Conservation (phyloP, 2,888 invertebrate genomes). For the Apomyelois bistriatella region DNA sequence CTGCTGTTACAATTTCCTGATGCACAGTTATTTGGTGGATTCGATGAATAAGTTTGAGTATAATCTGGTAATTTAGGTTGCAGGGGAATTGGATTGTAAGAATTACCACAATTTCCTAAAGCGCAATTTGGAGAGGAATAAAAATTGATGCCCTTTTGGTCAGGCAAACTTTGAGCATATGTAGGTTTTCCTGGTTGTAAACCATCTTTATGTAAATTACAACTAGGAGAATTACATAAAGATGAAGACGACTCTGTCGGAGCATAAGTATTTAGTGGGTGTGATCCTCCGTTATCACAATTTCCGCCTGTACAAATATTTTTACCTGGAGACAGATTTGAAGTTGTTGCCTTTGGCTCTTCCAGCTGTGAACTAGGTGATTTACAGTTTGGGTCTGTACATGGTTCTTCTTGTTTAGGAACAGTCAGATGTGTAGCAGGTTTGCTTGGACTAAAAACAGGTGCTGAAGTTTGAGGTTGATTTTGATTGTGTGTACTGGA, state of each 20-base stretch:
- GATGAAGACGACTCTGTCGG: neutral
- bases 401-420: constrained; percentile 43
- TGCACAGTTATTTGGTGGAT: constrained; percentile 14
- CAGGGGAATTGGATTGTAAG: neutral
- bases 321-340: neutral
- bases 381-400: constrained; percentile 19
- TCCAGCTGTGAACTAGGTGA: constrained; percentile 16
- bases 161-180: neutral
- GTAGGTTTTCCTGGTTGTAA: neutral
- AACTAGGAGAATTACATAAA: constrained; percentile 1
- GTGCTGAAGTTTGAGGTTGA: constrained; percentile 12
- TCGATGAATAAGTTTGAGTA: constrained; percentile 18
- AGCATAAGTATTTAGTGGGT: neutral
- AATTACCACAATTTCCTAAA: constrained; percentile 30
- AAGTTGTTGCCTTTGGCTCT: neutral
- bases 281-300: neutral
- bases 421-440: constrained; percentile 47
- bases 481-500: constrained; percentile 23
- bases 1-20: neutral
- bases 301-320: neutral
- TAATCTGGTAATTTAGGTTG: neutral
- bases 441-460: constrained; percentile 22
- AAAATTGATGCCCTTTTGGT: neutral
- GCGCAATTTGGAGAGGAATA: constrained; percentile 24
- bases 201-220: neutral